phyloP scores from a whole-genome alignment of 2,888 invertebrate species.

The Herminia tarsipennalis region DNA sequence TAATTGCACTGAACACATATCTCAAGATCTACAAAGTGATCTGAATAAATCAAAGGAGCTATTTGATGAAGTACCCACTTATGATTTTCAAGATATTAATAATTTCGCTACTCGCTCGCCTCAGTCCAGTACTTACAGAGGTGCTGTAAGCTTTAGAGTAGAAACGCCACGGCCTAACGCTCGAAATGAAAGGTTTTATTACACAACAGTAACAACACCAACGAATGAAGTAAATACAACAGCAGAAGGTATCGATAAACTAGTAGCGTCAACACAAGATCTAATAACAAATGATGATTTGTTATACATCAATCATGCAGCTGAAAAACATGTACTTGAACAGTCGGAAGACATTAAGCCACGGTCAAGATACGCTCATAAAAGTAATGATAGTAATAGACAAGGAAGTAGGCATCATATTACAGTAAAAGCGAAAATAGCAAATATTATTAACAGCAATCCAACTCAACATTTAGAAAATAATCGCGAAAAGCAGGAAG shows the following conservation, averaged over 20 bases:
- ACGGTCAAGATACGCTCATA: constrained; percentile 49
- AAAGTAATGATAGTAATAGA: constrained; percentile 42
- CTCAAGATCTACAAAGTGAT: constrained; percentile 48
- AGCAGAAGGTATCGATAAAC: constrained; percentile 72
- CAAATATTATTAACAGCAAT: constrained; percentile 62
- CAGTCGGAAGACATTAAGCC: constrained; percentile 71
- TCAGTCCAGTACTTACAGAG: constrained; percentile 56
- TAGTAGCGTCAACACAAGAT: constrained; percentile 86
- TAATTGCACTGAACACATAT: constrained; percentile 60
- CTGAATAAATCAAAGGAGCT: constrained; percentile 53
- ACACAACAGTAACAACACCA: constrained; percentile 54
- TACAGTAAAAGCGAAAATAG: constrained; percentile 69
- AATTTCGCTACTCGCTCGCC: constrained; percentile 64
- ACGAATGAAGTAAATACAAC: constrained; percentile 44
- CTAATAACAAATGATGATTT: constrained; percentile 88
- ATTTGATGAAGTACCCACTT: constrained; percentile 52
- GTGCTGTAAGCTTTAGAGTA: constrained; percentile 61
- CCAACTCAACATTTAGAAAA: constrained; percentile 53
- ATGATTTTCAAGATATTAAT: constrained; percentile 56
- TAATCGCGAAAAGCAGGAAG: constrained; percentile 45
- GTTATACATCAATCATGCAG: constrained; percentile 85
- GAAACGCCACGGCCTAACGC: constrained; percentile 59
- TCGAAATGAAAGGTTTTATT: constrained; percentile 69
- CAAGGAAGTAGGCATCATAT: constrained; percentile 55
- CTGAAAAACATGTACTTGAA: constrained; percentile 61